A percentile compares a stretch with the other conserved stretches of the same genome.
These are phyloP conservation scores for Gambusia affinis DNA, from an alignment of 2,113 vertebrate species.

Conservation along the genomic window DNA sequence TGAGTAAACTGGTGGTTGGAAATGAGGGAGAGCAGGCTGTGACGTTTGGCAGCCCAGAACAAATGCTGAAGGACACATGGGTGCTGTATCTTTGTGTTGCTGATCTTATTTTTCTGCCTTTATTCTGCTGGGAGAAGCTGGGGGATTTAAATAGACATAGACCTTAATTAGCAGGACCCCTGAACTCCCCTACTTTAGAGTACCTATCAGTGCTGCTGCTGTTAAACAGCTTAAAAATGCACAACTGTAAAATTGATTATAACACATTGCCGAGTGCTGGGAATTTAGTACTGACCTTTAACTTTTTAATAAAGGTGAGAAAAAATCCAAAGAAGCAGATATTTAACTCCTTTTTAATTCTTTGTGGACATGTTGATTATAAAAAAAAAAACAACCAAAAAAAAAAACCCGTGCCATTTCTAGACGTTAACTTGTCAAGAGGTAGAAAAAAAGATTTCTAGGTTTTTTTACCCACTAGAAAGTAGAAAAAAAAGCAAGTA, in stretches of 20 bases:
- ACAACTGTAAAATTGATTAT: conserved; percentile 62
- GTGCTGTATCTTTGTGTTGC: conserved; percentile 68
- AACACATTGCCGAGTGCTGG: conserved; percentile 30
- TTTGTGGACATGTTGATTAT: conserved; percentile 35
- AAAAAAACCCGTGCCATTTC: conserved; percentile 27
- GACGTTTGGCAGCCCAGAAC: conserved; percentile 62
- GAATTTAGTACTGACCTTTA: conserved; percentile 10
- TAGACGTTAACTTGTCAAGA: conserved; percentile 49
- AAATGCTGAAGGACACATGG: conserved; percentile 76
- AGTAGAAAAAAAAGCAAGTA: too few species aligned
- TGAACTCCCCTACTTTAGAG: conserved; percentile 69
- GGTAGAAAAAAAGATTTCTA: conserved; percentile 31
- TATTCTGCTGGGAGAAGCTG: conserved; percentile 60
- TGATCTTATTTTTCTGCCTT: conserved; percentile 65
- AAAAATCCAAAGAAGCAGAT: background rate
- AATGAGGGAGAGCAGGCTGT: conserved; percentile 54
- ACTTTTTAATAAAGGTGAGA: background rate
- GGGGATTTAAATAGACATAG: conserved; percentile 78
- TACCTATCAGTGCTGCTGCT: conserved; percentile 58
- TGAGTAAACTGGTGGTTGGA: conserved; percentile 60
- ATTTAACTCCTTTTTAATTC: background rate
- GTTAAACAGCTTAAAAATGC: conserved; percentile 55
- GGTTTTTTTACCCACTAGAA: too few species aligned
- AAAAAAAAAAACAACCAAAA: conserved; percentile 27
- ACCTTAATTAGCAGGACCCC: conserved; percentile 81